Evolutionary conservation across 2,888 invertebrate species (phyloP).

Genomic region (Hirtodrosophila confusa): DNA sequence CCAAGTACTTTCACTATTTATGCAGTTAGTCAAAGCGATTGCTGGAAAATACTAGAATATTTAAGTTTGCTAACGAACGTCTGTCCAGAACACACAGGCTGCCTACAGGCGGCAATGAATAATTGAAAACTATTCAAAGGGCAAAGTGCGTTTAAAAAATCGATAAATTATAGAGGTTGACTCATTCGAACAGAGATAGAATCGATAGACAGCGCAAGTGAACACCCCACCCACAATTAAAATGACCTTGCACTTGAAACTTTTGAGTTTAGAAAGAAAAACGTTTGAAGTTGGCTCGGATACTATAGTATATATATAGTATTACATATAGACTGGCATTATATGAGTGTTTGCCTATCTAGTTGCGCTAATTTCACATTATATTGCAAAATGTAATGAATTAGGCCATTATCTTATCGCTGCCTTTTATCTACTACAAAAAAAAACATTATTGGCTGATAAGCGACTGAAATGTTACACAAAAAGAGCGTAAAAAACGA

Average conservation of each 20-base stretch:
- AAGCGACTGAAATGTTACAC: slow-evolving; percentile 27
- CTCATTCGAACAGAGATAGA: slow-evolving; percentile 49
- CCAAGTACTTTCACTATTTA: slow-evolving; percentile 16
- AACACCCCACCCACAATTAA: slow-evolving; percentile 3
- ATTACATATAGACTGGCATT: background rate
- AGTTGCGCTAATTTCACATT: slow-evolving; percentile 35
- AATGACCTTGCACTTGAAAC: slow-evolving; percentile 54
- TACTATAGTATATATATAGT: background rate
- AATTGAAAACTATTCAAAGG: slow-evolving; percentile 50
- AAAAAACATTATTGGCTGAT: slow-evolving; percentile 49
- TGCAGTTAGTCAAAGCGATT: slow-evolving; percentile 4
- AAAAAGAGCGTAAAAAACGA: slow-evolving; percentile 14
- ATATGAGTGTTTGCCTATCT: background rate
- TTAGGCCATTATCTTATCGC: slow-evolving; percentile 44
- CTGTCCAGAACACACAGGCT: slow-evolving; percentile 9
- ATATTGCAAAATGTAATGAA: slow-evolving; percentile 46
- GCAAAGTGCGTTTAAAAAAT: slow-evolving; percentile 48
- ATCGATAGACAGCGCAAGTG: slow-evolving; percentile 35
- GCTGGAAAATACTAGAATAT: background rate
- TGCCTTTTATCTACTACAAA: slow-evolving; percentile 43
- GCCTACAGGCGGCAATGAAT: slow-evolving; percentile 40
- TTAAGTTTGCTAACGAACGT: background rate
- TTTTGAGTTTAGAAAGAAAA: background rate
- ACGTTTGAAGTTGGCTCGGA: slow-evolving; percentile 7
- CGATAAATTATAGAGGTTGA: slow-evolving; percentile 53